A percentile compares a stretch with the other conserved stretches of the same genome.
phyloP scores from a whole-genome alignment of 2,113 vertebrate genomes.

The Epinephelus cyanopodus region DNA sequence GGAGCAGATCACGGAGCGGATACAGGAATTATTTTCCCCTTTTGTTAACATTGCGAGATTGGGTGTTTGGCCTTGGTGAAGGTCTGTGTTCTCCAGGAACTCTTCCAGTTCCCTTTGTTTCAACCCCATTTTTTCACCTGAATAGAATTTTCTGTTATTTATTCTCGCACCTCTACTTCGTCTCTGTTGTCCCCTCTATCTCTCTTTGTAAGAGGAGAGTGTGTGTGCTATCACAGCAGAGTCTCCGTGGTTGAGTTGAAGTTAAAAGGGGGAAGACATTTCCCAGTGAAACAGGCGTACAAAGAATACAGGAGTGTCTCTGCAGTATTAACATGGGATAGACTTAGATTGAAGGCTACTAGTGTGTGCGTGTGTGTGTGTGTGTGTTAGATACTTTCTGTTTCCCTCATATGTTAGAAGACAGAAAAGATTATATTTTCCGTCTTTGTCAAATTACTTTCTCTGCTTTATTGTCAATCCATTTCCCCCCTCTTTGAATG shows the following conservation, averaged over 20 bases:
- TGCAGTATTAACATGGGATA: neutral
- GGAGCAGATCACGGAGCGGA: no score
- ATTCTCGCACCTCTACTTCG: neutral
- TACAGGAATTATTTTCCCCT: no score
- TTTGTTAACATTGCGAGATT: no score
- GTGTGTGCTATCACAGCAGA: neutral
- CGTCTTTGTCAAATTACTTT: conserved; percentile 42
- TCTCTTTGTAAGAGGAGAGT: neutral
- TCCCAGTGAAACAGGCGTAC: neutral
- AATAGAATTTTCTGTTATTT: neutral
- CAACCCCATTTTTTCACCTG: conserved; percentile 22
- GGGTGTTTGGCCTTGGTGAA: no score
- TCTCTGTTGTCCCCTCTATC: neutral
- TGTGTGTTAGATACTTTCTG: neutral
- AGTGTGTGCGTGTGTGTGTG: neutral
- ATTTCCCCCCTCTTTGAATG: conserved; percentile 39
- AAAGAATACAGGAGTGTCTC: conserved; percentile 54
- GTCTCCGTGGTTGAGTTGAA: neutral
- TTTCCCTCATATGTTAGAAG: neutral
- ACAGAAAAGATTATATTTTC: neutral
- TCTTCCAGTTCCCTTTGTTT: neutral
- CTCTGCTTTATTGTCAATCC: conserved; percentile 38
- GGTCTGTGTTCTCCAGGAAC: no score
- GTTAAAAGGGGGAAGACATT: neutral
- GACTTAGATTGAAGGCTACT: conserved; percentile 3